Base-by-base conservation (phyloP, 2,888 invertebrate species). In the Coecobrya sp. region DNA sequence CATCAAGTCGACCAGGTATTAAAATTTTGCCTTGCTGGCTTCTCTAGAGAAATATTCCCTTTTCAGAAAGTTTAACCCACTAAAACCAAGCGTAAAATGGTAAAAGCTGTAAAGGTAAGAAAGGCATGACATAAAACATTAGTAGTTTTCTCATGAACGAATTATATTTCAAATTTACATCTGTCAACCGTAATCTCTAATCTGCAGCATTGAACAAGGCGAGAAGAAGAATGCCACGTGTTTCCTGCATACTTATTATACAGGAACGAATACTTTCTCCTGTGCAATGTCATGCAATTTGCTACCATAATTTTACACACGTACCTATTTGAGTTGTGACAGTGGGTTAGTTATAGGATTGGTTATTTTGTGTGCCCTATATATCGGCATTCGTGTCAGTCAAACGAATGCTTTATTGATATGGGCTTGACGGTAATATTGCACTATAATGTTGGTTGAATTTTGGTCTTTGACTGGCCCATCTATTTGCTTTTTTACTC, bases 401-500 rank as follows among this genome's bases (percentile, higher is more conserved):
- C 36, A 36, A n/a, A 7, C 36, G 36, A 36, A 36, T 36, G 36
- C 36, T 36, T 36, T 36, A 36, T 36, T 36, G 36, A 55, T 55
- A 27, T 65, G 13, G 11, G 13, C 30, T 10, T 65, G 7, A 36
- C 36, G 3, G 36, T 36, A 49, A 13, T 49, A 55, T 55, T n/a
- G n/a, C n/a, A 13, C 13, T 16, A 55, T n/a, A 55, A 16, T 16
- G n/a, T 55, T 55, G 55, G 27, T 16, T n/a, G 65, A 25, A 22
- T 55, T 55, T 65, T 65, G 65, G 65, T 27, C 25, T 65, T 65
- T 65, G 65, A 65, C 65, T 65, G 65, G 27, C 65, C n/a, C n/a
- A 55, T 55, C 55, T 22, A 27, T 65, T 19, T 59, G n/a, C 11
- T 11, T 13, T n/a, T 36, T 36, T 8, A 62, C 25, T 4, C 62